Evolutionary conservation across 2,888 invertebrate species (phyloP), one percentile per base, ranked within the genome.

Genomic region (Tupiocoris notatus): DNA sequence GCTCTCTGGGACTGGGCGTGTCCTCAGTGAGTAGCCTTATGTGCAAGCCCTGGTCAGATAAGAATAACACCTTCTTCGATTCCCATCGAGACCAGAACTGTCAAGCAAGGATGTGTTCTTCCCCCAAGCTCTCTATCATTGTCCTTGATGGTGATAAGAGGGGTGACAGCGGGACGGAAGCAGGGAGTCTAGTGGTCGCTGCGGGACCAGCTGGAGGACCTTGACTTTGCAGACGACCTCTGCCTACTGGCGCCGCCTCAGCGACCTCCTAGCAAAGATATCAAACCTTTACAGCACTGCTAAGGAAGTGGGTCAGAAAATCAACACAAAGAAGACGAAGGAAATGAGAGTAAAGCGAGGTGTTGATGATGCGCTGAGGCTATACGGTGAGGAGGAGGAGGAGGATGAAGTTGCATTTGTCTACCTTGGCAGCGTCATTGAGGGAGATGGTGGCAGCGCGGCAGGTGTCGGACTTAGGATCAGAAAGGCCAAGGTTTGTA

Each of bases 161-260:
- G 39, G 39, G 54, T 9, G 20, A 16, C 65, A 1, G 6, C 54
- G 3, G 65, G 65, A 39, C 9, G 65, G 1, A 39, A 54, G 20
- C 17, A 17, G 17, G 54, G 65, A 16, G 39, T 25, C 20, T 54
- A 65, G 39, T 39, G 39, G 65, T 25, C 18, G 9, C 18, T 1
- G 7, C 6, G 9, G 2, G 23, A 22, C 65, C n/a, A 21, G 3
- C 62, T 62, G 18, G 62, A 62, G 20, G 18, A 62, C 16, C 2
- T 20, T 2, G 62, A 65, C 1, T 65, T 24, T 17, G 65, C 65
- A 1, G 65, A 65, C 20, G 65, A 65, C 20, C 18, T 65, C 25
- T 65, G 65, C 39, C 1, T 65, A 20, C 62, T 62, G 62, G 18
- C 62, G 9, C 62, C 18, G 62, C 59, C 62, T 62, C 9, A 63